phyloP scores from a whole-genome alignment of 2,113 vertebrate species.

The Ginglymostoma cirratum region DNA sequence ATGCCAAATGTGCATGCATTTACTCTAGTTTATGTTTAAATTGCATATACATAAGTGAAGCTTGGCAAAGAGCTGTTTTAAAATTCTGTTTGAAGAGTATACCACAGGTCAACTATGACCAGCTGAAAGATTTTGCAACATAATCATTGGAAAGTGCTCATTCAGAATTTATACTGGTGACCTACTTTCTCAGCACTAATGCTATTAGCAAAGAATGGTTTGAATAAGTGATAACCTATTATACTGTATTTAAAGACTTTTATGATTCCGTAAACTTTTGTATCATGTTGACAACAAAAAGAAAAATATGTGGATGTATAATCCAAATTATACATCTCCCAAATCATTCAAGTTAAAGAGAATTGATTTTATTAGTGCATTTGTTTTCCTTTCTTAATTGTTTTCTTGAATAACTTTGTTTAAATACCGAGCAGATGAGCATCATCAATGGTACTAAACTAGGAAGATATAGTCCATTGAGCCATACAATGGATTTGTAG shows the following conservation, averaged over 20 bases:
- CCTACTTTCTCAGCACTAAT: slow-evolving; percentile 2
- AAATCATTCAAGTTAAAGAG: not conserved
- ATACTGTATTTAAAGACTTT: not conserved
- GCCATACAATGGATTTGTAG: not conserved
- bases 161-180: slow-evolving; percentile 7
- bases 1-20: not conserved
- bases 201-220: slow-evolving; percentile 2
- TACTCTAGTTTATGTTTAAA: not conserved
- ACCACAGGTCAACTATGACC: not conserved
- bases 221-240: slow-evolving; percentile 15
- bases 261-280: not conserved
- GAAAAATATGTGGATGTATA: not conserved
- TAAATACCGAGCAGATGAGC: not conserved
- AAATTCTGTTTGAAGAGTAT: not conserved
- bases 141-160: not conserved
- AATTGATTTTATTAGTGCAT: not conserved
- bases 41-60: not conserved
- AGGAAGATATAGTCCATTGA: not conserved
- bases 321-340: not conserved
- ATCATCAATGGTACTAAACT: not conserved
- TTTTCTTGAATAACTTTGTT: not conserved
- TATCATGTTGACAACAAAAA: not conserved
- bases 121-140: not conserved
- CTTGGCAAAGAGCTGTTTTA: not conserved
- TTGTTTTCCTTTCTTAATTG: not conserved